Conservation (phyloP, 2,113 vertebrate species). For the Istiophorus platypterus region DNA sequence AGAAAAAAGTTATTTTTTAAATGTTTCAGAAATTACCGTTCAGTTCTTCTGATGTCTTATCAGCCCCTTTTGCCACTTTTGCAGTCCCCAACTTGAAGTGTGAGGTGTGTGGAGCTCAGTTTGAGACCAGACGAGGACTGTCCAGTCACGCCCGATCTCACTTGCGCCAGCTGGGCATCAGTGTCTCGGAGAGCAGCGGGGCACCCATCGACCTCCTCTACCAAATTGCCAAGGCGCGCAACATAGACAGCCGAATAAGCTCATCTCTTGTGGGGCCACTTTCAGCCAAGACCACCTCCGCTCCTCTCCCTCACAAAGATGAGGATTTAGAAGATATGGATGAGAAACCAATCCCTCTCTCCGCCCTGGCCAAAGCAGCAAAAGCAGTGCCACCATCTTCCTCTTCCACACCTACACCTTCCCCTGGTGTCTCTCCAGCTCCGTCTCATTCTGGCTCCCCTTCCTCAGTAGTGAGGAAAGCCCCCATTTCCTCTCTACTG, state of each 20-base stretch:
- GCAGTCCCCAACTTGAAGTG: slow-evolving; percentile 88
- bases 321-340: slow-evolving; percentile 75
- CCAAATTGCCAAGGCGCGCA: slow-evolving; percentile 88
- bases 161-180: slow-evolving; percentile 91
- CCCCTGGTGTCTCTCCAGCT: slow-evolving; percentile 83
- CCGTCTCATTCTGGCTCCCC: slow-evolving; percentile 82
- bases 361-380: slow-evolving; percentile 67
- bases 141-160: slow-evolving; percentile 95
- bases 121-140: slow-evolving; percentile 91
- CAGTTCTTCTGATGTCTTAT: not conserved
- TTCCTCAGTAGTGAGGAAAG: slow-evolving; percentile 90
- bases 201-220: slow-evolving; percentile 91
- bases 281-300: slow-evolving; percentile 58
- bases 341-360: slow-evolving; percentile 73
- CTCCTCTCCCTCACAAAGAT: slow-evolving; percentile 63
- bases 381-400: slow-evolving; percentile 67
- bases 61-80: not conserved
- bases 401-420: slow-evolving; percentile 58
- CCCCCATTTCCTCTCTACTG: slow-evolving; percentile 87
- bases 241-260: slow-evolving; percentile 53
- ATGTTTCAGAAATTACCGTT: not conserved
- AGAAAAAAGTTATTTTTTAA: not conserved
- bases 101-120: slow-evolving; percentile 90
- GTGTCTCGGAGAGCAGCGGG: slow-evolving; percentile 90
- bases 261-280: slow-evolving; percentile 32